These are phyloP conservation scores for Agriopis marginaria DNA, from an alignment of 2,888 invertebrate genomes.

Conservation along the genomic window DNA sequence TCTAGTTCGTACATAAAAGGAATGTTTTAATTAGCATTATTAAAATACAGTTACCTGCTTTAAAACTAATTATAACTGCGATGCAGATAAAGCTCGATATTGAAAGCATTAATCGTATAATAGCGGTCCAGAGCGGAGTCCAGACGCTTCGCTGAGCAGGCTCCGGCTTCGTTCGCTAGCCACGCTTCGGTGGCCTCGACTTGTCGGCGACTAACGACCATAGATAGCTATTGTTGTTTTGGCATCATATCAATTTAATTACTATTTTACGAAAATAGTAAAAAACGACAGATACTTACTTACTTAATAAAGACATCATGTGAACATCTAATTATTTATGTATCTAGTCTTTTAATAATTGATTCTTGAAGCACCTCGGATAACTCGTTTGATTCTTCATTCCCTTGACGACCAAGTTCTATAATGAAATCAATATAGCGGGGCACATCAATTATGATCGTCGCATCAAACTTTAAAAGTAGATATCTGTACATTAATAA, in stretches of 20 bases:
- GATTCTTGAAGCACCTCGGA: no score
- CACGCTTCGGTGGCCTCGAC: conserved; percentile 65
- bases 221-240: conserved; percentile 65
- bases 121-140: conserved; percentile 57
- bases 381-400: no score
- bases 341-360: background rate
- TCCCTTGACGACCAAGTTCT: background rate
- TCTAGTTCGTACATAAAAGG: background rate
- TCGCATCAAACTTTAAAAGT: background rate
- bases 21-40: conserved; percentile 1
- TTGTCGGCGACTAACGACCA: conserved; percentile 55
- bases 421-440: background rate
- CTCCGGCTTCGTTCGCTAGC: conserved; percentile 49
- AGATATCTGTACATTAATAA: background rate
- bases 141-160: conserved; percentile 66
- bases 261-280: background rate
- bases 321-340: background rate
- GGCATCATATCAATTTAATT: conserved; percentile 50
- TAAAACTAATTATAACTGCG: conserved; percentile 4
- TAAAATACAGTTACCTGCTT: conserved; percentile 16
- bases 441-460: background rate
- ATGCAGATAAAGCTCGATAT: conserved; percentile 28
- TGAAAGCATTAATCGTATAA: conserved; percentile 52
- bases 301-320: background rate
- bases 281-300: background rate